Conservation (phyloP, 2,888 invertebrate species). For the Buathra laborator region DNA sequence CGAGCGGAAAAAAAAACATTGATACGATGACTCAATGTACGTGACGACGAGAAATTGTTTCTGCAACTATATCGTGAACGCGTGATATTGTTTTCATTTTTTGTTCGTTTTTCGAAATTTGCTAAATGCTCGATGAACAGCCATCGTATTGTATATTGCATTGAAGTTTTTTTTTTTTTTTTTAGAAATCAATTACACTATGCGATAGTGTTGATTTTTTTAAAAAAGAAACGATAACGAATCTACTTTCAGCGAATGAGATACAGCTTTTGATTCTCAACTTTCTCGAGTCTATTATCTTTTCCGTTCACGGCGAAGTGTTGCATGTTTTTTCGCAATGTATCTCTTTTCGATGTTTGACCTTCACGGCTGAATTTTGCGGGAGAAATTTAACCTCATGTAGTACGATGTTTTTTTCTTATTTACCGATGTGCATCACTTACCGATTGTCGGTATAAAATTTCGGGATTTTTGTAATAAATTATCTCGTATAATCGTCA, state of each 20-base stretch:
- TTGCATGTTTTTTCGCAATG: background rate
- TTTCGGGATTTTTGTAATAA: background rate
- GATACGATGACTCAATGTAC: conserved; percentile 41
- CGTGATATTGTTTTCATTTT: background rate
- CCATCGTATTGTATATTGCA: too few relatives aligned
- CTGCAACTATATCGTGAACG: background rate
- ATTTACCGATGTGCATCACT: background rate
- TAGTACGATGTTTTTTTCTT: background rate
- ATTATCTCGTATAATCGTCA: background rate
- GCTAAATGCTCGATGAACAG: background rate
- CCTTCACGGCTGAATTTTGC: background rate
- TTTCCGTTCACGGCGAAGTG: background rate
- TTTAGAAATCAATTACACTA: background rate
- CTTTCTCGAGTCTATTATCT: too few relatives aligned
- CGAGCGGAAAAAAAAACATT: conserved; percentile 3
- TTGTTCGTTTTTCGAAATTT: background rate
- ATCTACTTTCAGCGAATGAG: background rate
- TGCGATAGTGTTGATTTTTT: background rate
- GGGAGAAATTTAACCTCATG: background rate
- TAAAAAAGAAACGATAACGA: background rate
- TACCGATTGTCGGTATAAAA: background rate
- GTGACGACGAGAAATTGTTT: conserved; percentile 48
- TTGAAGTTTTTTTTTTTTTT: too few relatives aligned
- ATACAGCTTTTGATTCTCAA: background rate
- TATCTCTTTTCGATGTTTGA: background rate